These are phyloP conservation scores for Apistogramma diplotaenia DNA, from an alignment of 2,113 vertebrate species.

Conservation along the genomic window DNA sequence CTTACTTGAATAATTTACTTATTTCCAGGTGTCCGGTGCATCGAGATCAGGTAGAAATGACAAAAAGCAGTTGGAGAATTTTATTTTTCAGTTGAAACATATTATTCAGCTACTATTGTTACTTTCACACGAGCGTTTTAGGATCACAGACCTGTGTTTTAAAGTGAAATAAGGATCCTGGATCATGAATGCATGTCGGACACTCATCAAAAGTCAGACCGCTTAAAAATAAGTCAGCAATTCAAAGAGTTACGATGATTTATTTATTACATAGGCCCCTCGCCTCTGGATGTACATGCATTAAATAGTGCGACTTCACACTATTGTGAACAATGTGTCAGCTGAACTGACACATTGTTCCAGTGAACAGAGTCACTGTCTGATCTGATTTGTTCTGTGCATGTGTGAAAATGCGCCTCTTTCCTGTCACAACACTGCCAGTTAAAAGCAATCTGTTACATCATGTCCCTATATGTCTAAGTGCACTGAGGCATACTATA, in stretches of 20 bases:
- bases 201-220: background rate
- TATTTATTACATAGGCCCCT: background rate
- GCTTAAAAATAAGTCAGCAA: background rate
- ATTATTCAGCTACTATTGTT: background rate
- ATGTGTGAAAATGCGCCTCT: background rate
- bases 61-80: background rate
- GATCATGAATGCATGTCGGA: background rate
- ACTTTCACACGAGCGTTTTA: background rate
- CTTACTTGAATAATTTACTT: background rate
- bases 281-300: background rate
- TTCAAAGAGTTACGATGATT: background rate
- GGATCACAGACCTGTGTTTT: background rate
- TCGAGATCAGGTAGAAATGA: background rate
- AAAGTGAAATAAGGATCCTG: background rate
- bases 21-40: background rate
- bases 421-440: background rate
- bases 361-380: background rate
- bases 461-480: too few relatives aligned
- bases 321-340: background rate
- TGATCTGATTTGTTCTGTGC: background rate
- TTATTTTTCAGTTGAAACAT: background rate
- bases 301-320: background rate
- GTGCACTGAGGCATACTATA: too few relatives aligned
- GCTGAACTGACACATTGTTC: background rate
- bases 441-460: background rate